Conservation (phyloP, 1,140 invertebrate genomes). For the Dendroctonus ponderosae region DNA sequence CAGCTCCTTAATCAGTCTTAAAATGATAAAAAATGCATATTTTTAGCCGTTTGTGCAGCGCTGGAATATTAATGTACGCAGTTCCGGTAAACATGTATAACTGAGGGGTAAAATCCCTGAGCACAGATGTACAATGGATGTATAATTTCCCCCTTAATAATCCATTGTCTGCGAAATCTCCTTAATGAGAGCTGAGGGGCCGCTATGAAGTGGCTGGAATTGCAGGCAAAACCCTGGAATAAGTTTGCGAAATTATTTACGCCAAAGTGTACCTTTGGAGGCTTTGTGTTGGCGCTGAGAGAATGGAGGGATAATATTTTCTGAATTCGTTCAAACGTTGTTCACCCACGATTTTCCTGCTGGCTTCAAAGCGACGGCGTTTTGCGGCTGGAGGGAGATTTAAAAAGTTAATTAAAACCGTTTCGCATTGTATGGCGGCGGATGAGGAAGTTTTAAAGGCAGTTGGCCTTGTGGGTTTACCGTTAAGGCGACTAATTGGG, state of each 20-base stretch:
- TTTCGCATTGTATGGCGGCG: background rate
- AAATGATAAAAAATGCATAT: too few species aligned
- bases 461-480: too few species aligned
- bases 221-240: constrained; percentile 35
- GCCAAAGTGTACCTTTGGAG: constrained; percentile 33
- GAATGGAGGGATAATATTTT: constrained; percentile 32
- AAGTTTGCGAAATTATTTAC: constrained; percentile 42
- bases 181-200: constrained; percentile 39
- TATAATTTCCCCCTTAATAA: constrained; percentile 45
- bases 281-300: constrained; percentile 23
- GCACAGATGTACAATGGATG: constrained; percentile 40
- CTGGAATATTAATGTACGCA: too few species aligned
- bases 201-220: constrained; percentile 34
- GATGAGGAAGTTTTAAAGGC: too few species aligned
- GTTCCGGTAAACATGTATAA: too few species aligned
- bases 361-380: constrained; percentile 26
- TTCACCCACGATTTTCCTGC: constrained; percentile 27
- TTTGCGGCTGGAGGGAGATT: constrained; percentile 16
- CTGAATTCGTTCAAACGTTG: constrained; percentile 29
- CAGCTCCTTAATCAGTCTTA: too few species aligned
- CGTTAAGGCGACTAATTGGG: background rate
- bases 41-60: too few species aligned
- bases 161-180: constrained; percentile 45
- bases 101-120: background rate
- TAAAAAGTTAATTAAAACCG: constrained; percentile 32